phyloP scores from a whole-genome alignment of 2,888 invertebrate species.

The Tenthredo distinguenda region DNA sequence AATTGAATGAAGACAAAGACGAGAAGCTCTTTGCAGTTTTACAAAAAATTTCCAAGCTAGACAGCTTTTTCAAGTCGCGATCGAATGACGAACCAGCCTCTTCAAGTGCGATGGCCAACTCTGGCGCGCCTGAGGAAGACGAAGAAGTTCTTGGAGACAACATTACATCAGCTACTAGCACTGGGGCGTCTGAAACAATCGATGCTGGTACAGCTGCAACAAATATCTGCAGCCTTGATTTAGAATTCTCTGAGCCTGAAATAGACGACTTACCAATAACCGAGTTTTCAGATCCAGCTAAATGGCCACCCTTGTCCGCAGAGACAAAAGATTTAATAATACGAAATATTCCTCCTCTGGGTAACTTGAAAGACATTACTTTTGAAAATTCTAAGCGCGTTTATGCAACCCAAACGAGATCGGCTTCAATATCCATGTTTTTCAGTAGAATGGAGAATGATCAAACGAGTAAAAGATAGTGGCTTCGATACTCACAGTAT shows the following conservation, averaged over 20 bases:
- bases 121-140: not conserved
- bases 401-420: conserved; percentile 27
- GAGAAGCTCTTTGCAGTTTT: conserved; percentile 22
- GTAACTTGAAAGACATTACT: not conserved
- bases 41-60: not conserved
- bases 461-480: not conserved
- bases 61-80: conserved; percentile 14
- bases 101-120: conserved; percentile 20
- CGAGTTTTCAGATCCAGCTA: conserved; percentile 38
- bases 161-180: conserved; percentile 9
- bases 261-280: not conserved
- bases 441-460: conserved; percentile 25
- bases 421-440: not conserved
- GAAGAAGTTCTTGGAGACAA: conserved; percentile 14
- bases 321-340: conserved; percentile 6
- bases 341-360: conserved; percentile 1
- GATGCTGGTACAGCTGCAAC: not conserved
- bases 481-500: conserved; percentile 2
- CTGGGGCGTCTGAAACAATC: conserved; percentile 22
- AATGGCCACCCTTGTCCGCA: conserved; percentile 12
- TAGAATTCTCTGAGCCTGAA: not conserved
- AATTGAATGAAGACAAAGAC: conserved; percentile 29
- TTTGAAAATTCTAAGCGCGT: conserved; percentile 7
- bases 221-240: conserved; percentile 26
- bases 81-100: conserved; percentile 1